Evolutionary conservation across 2,797 vertebrate species (phyloP).

Genomic region (Takifugu ocellatus): DNA sequence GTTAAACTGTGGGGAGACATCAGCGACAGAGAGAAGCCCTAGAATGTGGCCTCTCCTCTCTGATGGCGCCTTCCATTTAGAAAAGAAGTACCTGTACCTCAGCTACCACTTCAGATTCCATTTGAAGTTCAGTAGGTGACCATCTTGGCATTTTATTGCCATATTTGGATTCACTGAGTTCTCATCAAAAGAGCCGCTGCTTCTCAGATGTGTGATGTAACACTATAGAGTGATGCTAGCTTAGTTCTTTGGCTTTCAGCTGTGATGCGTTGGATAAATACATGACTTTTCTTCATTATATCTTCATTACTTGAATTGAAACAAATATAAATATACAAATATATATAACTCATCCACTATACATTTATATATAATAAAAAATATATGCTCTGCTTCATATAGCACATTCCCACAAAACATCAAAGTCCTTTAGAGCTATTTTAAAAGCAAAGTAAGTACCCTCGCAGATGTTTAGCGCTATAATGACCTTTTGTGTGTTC

Average conservation of each 20-base stretch:
- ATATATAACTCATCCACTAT: no score
- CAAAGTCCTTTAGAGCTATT: no score
- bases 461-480: no score
- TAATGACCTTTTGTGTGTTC: no score
- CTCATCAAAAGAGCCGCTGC: slow-evolving; percentile 19
- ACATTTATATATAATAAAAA: no score
- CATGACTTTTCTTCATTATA: background rate
- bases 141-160: slow-evolving; percentile 27
- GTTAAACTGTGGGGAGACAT: slow-evolving; percentile 7
- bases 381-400: no score
- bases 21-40: slow-evolving; percentile 3
- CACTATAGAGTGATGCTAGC: background rate
- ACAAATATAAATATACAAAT: no score
- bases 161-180: slow-evolving; percentile 24
- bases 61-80: slow-evolving; percentile 46
- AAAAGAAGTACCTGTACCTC: slow-evolving; percentile 39
- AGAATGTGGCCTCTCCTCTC: slow-evolving; percentile 20
- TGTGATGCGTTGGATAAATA: background rate
- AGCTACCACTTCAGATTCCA: slow-evolving; percentile 57
- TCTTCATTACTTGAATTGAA: no score
- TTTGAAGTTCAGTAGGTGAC: slow-evolving; percentile 43
- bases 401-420: no score
- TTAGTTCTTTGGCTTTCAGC: slow-evolving; percentile 8
- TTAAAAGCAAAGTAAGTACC: no score
- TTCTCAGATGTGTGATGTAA: background rate